Evolutionary conservation across 2,113 vertebrate genomes (phyloP).

Genomic region (Pica pica): DNA sequence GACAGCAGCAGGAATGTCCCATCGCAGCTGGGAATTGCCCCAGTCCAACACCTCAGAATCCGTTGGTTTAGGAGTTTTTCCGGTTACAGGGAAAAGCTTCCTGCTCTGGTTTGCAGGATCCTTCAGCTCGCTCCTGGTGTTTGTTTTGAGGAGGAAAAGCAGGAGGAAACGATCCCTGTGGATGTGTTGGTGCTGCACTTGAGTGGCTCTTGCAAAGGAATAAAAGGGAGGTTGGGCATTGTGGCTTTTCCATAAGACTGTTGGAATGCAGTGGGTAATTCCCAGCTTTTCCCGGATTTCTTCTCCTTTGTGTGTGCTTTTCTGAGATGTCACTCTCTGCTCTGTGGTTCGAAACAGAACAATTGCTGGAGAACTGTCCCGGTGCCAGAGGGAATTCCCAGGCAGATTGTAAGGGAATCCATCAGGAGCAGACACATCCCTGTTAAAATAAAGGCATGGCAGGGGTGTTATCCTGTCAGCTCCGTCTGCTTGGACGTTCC

Average conservation of each 20-base stretch:
- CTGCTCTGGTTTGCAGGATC: not conserved
- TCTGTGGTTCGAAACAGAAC: not conserved
- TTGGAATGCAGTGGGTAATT: not conserved
- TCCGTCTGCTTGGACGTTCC: not conserved
- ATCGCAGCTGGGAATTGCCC: not conserved
- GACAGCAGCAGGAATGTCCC: not conserved
- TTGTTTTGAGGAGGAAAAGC: not conserved
- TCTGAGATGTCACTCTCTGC: not conserved
- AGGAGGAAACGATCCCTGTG: not conserved
- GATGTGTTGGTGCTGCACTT: not conserved
- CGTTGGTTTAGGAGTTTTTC: not conserved
- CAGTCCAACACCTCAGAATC: accelerated
- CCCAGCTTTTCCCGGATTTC: not conserved
- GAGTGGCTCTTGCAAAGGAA: not conserved
- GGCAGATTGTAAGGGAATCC: not conserved
- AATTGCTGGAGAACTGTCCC: not conserved
- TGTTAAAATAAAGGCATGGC: not conserved
- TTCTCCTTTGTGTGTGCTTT: not conserved
- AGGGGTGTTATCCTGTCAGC: accelerated
- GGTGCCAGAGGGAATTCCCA: not conserved
- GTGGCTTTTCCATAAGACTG: not conserved
- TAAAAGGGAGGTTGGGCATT: not conserved
- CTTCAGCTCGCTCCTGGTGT: not conserved
- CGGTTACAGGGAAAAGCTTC: not conserved
- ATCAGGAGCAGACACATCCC: not conserved